Evolutionary conservation across 2,113 vertebrate species (phyloP).

Genomic region (Pampusana beccarii): DNA sequence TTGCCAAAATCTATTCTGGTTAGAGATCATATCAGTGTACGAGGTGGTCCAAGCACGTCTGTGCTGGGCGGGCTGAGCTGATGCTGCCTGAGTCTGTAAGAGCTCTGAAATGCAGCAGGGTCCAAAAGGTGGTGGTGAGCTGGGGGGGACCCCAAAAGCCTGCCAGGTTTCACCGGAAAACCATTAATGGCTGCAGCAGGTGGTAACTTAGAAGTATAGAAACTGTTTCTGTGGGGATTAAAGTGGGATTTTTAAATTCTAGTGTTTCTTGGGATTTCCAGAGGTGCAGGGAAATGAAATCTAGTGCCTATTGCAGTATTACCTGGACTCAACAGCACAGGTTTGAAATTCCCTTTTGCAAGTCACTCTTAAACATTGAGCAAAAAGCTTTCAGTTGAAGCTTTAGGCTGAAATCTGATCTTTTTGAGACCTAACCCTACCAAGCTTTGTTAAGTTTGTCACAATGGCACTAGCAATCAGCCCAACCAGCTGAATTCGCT

Average conservation of each 20-base stretch:
- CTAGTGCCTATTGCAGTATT: background rate
- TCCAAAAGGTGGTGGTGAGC: background rate
- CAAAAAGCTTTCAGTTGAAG: background rate
- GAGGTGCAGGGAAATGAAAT: background rate
- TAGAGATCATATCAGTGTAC: background rate
- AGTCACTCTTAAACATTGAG: background rate
- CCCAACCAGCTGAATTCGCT: background rate
- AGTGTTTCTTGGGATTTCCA: background rate
- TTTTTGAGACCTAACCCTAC: background rate
- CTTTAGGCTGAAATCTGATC: background rate
- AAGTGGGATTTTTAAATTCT: background rate
- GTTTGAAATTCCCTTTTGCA: background rate
- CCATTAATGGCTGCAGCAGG: background rate
- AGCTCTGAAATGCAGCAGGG: background rate
- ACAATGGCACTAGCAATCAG: background rate
- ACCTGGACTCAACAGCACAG: background rate
- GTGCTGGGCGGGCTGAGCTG: fast-evolving
- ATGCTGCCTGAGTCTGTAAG: background rate
- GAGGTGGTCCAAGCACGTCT: background rate
- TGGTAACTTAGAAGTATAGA: background rate
- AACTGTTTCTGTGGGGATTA: background rate
- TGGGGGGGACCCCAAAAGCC: background rate
- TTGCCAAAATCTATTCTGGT: background rate
- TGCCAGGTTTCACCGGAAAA: background rate
- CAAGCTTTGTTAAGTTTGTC: background rate